A percentile compares a stretch with the other conserved stretches of the same genome.
Evolutionary conservation across 2,113 vertebrate genomes (phyloP).

Genomic region (Alosa alosa): DNA sequence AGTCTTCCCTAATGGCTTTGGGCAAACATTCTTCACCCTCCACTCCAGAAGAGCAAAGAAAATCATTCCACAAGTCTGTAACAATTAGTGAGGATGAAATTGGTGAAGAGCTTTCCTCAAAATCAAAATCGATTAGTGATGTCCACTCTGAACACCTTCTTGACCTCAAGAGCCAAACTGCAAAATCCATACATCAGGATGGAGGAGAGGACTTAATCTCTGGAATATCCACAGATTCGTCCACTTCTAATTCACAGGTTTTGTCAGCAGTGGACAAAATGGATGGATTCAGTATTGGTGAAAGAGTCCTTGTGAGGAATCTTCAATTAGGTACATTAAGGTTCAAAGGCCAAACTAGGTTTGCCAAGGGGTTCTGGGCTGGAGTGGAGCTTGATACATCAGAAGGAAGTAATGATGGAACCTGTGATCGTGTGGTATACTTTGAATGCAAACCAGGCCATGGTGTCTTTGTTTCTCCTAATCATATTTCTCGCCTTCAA

Average conservation of each 20-base stretch:
- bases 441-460: slow-evolving; percentile 83
- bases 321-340: slow-evolving; percentile 86
- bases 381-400: slow-evolving; percentile 90
- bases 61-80: slow-evolving; percentile 33
- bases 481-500: slow-evolving; percentile 82
- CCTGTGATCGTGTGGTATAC: slow-evolving; percentile 82
- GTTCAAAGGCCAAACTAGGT: slow-evolving; percentile 88
- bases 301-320: slow-evolving; percentile 85
- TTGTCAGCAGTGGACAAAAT: slow-evolving; percentile 65
- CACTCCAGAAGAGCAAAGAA: slow-evolving; percentile 50
- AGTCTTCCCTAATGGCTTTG: slow-evolving; percentile 38
- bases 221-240: slow-evolving; percentile 47
- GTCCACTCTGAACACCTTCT: slow-evolving; percentile 67
- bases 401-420: slow-evolving; percentile 92
- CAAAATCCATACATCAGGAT: slow-evolving; percentile 60
- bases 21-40: slow-evolving; percentile 49
- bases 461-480: slow-evolving; percentile 92
- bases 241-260: slow-evolving; percentile 42
- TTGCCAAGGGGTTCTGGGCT: slow-evolving; percentile 92
- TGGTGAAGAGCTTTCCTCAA: slow-evolving; percentile 75
- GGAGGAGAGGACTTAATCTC: slow-evolving; percentile 41
- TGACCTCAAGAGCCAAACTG: slow-evolving; percentile 70
- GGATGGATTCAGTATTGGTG: slow-evolving; percentile 77
- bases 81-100: slow-evolving; percentile 75
- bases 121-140: slow-evolving; percentile 63